Percentiles rank a stretch among this genome's conserved stretches.
Evolutionary conservation across 2,113 vertebrate species (phyloP).

Genomic region (Gasterosteus nipponicus): DNA sequence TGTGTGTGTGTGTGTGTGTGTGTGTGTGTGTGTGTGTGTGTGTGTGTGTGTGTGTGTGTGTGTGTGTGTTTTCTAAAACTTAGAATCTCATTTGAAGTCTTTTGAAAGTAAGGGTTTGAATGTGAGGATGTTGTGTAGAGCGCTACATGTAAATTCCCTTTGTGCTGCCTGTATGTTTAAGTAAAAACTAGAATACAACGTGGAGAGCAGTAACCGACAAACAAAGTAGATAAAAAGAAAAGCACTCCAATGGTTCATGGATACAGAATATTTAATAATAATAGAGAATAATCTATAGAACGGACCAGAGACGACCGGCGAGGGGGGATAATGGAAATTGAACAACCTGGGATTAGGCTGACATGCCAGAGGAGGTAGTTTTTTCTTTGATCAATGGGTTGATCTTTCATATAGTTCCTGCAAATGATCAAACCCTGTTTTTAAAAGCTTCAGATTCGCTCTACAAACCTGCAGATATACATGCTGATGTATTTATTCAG

Average conservation of each 20-base stretch:
- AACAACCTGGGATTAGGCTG: neutral
- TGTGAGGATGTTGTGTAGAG: slow-evolving; percentile 5
- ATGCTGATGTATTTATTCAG: neutral
- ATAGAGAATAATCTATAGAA: too few relatives aligned
- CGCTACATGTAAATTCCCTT: neutral
- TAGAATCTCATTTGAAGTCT: slow-evolving; percentile 32
- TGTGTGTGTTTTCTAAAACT: slow-evolving; percentile 11
- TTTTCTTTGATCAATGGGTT: neutral
- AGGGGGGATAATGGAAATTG: neutral
- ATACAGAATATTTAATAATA: too few relatives aligned
- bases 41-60: slow-evolving; percentile 36
- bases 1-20: neutral
- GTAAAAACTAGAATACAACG: neutral
- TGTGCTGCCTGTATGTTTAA: neutral
- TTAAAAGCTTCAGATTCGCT: neutral
- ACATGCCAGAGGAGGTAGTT: neutral
- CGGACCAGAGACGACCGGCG: too few relatives aligned
- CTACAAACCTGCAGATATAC: neutral
- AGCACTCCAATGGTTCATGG: neutral
- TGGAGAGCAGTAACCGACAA: neutral
- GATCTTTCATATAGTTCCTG: neutral
- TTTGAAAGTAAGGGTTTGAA: slow-evolving; percentile 2
- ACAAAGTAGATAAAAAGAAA: neutral
- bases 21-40: neutral
- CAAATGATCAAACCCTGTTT: neutral